Base-by-base conservation (phyloP, 2,797 vertebrate genomes). In the Gambusia yucatana region DNA sequence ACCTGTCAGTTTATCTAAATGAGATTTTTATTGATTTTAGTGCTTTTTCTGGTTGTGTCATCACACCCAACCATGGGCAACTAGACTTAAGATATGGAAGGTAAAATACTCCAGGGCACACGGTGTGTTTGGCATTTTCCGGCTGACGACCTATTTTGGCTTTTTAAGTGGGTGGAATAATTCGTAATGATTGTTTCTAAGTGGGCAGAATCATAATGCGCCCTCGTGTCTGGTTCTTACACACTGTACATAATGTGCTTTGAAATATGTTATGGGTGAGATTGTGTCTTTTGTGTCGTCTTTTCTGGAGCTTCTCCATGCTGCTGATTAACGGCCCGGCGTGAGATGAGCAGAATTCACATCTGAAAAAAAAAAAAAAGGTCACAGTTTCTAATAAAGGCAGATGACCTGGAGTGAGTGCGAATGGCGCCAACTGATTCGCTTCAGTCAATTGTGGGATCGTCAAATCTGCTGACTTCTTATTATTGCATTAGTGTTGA, bases 1-100 rank as follows among this genome's bases (percentile, higher is more conserved):
- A 88, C 86, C 84, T 86, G 83, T 88, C 87, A 85, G 83, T 88
- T 87, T 84, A 89, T 93, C 85, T 83, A 82, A 91, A 94, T 92
- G 43, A 82, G 80, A 89, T 91, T 93, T 84, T 48, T 87, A 92
- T 91, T 82, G 86, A 91, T 90, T 87, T 83, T 16, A 47, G 22
- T 13, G 43, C 80, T 77, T 70, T 79, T 85, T 77, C 77, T 30
- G 57, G 84, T 77, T 73, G 79, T 86, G 82, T 84, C 83, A 86
- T 78, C 79, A 33, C 72, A 39, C 80, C 59, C 55, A 91, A 79
- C 73, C 80, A 0, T 3, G 30, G 59, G 86, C 70, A 79, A 78
- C 69, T 77, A 78, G 73, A 84, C 76, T 86, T 86, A 84, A 78
- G 91, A 89, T 86, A 87, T 82, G 81, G 91, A 91, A 90, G 85